phyloP scores from a whole-genome alignment of 2,888 invertebrate species.

The Diplolepis rosae region DNA sequence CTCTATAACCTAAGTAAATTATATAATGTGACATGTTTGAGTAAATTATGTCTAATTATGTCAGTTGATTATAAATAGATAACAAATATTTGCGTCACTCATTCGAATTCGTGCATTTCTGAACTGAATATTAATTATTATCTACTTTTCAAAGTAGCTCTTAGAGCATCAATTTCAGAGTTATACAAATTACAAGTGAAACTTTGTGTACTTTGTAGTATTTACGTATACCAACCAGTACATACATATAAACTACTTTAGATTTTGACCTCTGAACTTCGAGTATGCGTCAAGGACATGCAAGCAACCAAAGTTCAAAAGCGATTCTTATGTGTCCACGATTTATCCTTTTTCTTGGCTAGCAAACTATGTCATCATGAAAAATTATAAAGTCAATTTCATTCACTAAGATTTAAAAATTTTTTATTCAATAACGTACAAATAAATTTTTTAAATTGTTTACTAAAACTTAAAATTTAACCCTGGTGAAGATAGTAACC shows the following conservation, averaged over 20 bases:
- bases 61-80: constrained; percentile 3
- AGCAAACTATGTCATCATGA: background rate
- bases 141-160: background rate
- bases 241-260: constrained; percentile 8
- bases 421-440: background rate
- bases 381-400: background rate
- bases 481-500: too few relatives aligned
- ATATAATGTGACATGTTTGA: too few relatives aligned
- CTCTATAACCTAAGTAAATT: too few relatives aligned
- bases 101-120: background rate
- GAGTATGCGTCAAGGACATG: constrained; percentile 39
- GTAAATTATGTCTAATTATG: too few relatives aligned
- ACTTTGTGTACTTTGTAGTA: constrained; percentile 2
- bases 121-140: background rate
- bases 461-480: too few relatives aligned
- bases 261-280: constrained; percentile 52
- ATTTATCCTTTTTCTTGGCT: background rate
- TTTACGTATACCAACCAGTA: too few relatives aligned
- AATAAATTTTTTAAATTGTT: too few relatives aligned
- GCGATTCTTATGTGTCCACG: constrained; percentile 33
- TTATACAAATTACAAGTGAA: background rate
- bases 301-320: constrained; percentile 47
- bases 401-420: background rate
- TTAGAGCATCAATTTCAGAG: background rate
- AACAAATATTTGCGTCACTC: background rate